Evolutionary conservation across 1,140 invertebrate species (phyloP).

Genomic region (Ganaspis sp.): DNA sequence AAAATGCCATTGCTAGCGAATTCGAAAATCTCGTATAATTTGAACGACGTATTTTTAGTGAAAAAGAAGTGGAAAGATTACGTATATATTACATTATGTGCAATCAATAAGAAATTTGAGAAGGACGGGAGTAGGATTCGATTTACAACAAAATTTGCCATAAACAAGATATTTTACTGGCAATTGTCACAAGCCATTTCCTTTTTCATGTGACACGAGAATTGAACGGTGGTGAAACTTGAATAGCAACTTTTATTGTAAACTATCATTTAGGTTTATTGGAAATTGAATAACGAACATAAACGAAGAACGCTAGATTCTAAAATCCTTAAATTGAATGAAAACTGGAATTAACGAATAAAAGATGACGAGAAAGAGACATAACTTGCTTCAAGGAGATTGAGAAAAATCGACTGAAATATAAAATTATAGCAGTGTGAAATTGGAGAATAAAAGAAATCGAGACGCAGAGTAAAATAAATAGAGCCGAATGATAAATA

Average conservation of each 20-base stretch:
- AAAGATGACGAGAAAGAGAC: no score
- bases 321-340: neutral
- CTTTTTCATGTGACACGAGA: neutral
- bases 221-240: neutral
- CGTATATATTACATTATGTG: slow-evolving; percentile 55
- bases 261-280: slow-evolving; percentile 11
- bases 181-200: neutral
- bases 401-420: neutral
- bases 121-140: slow-evolving; percentile 21
- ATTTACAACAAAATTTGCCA: slow-evolving; percentile 13
- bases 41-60: slow-evolving; percentile 45
- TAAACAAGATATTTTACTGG: slow-evolving; percentile 1
- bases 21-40: slow-evolving; percentile 41
- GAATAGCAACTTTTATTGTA: slow-evolving; percentile 7
- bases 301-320: neutral
- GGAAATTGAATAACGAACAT: neutral
- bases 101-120: slow-evolving; percentile 43
- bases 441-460: no score
- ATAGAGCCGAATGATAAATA: no score
- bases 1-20: slow-evolving; percentile 41
- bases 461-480: no score
- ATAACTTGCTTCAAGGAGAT: neutral
- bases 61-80: slow-evolving; percentile 53
- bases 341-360: no score
- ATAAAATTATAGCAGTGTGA: no score